Evolutionary conservation across 2,797 vertebrate genomes (phyloP).

Genomic region (Enteromius mattozi): DNA sequence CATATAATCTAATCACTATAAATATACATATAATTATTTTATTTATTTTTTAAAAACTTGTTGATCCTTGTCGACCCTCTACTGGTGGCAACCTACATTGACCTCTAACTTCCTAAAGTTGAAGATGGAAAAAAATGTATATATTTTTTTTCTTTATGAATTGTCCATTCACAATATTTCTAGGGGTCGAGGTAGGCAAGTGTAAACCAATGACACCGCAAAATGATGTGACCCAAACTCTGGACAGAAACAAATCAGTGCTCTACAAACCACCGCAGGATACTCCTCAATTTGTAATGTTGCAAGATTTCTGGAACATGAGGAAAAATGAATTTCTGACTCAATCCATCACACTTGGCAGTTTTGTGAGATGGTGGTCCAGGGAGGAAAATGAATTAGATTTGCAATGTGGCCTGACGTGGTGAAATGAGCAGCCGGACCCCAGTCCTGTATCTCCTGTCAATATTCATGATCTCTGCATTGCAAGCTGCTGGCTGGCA

Average conservation of each 20-base stretch:
- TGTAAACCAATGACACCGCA: constrained; percentile 35
- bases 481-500: constrained; percentile 45
- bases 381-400: constrained; percentile 77
- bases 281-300: constrained; percentile 47
- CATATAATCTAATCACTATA: not conserved
- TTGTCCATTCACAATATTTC: constrained; percentile 18
- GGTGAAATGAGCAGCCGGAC: constrained; percentile 72
- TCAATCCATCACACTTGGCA: constrained; percentile 80
- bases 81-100: not conserved
- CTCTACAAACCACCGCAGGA: constrained; percentile 37
- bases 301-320: constrained; percentile 71
- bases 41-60: not conserved
- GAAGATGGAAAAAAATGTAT: not conserved
- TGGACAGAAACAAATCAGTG: constrained; percentile 48
- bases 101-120: constrained; percentile 32
- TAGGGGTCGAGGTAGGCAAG: not conserved
- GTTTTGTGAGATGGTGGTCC: constrained; percentile 73
- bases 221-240: constrained; percentile 39
- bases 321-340: constrained; percentile 81
- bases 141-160: not conserved
- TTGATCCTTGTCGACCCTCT: not conserved
- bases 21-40: not conserved
- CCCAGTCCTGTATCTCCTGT: constrained; percentile 62
- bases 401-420: constrained; percentile 76
- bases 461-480: constrained; percentile 68